Evolutionary conservation across 2,113 vertebrate species (phyloP), one percentile per base, ranked within the genome.

Genomic region (Cebus imitator): DNA sequence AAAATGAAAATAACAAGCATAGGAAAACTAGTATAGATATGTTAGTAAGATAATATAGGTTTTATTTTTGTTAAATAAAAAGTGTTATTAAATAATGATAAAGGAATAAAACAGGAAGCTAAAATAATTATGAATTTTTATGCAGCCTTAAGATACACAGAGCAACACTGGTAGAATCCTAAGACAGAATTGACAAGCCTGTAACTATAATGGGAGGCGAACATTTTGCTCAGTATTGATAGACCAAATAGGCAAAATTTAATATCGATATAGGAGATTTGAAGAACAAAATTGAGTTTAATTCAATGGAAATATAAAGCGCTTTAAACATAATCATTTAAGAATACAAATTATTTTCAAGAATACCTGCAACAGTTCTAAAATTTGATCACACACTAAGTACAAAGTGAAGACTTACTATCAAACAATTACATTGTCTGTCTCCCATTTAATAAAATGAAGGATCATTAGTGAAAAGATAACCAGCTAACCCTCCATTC

Each of bases 41-140:
- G 16, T 87, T 80, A 85, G 30, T 94, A 72, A 48, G 52, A 50
- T 23, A 80, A 72, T 30, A 80, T 2, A 37, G 32, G 43, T 85
- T 83, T 85, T 27, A 78, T 50, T 91, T 90, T 70, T 70, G 50
- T 85, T 79, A 85, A 78, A 84, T 66, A 94, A 55, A 66, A 84
- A 75, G 45, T 0, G 23, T 76, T 37, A 55, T 90, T 83, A 83
- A 10, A 83, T 61, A 89, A 48, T 81, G 17, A 89, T 32, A 40
- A 35, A 88, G 81, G 18, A 73, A 91, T 81, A 43, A 82, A 73
- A 25, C 4, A 73, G 20, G 25, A 94, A 52, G 43, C 73, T 89
- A 89, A 88, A 88, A 61, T 43, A 73, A 82, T 88, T 94, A 70
- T 57, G 48, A n/a, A 12, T 45, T 79, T 88, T 23, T 50, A 50